Conservation (phyloP, 2,888 invertebrate species). For the Carcina quercana region DNA sequence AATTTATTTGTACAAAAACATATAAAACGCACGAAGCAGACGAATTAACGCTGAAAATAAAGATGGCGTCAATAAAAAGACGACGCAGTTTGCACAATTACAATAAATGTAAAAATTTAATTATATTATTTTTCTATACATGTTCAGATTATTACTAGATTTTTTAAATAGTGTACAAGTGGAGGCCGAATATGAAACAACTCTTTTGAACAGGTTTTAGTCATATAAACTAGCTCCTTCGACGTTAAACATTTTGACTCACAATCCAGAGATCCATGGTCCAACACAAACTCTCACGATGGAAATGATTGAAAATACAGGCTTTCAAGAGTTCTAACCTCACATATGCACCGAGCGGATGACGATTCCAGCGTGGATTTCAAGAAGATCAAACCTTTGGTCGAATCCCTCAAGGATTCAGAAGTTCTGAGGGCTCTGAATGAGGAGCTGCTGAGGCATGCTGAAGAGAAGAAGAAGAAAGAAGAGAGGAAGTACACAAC, state of each 20-base stretch:
- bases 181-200: no score
- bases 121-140: no score
- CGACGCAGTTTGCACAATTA: no score
- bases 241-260: not conserved
- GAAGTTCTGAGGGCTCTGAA: slow-evolving; percentile 79
- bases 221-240: no score
- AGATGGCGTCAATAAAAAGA: no score
- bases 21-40: no score
- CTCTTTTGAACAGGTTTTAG: no score
- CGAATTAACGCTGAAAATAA: no score
- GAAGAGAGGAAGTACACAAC: slow-evolving; percentile 81
- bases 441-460: slow-evolving; percentile 62
- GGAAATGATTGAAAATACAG: slow-evolving; percentile 39
- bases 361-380: slow-evolving; percentile 77
- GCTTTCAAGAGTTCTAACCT: slow-evolving; percentile 45
- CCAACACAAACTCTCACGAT: slow-evolving; percentile 4
- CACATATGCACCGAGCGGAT: slow-evolving; percentile 52
- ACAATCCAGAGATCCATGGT: not conserved
- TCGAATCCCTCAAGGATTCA: slow-evolving; percentile 77
- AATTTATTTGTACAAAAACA: no score
- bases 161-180: no score
- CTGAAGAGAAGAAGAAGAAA: slow-evolving; percentile 65
- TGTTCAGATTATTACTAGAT: no score
- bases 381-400: slow-evolving; percentile 78
- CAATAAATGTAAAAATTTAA: no score